Conservation (phyloP, 2,113 vertebrate species). For the Anhinga rufa region DNA sequence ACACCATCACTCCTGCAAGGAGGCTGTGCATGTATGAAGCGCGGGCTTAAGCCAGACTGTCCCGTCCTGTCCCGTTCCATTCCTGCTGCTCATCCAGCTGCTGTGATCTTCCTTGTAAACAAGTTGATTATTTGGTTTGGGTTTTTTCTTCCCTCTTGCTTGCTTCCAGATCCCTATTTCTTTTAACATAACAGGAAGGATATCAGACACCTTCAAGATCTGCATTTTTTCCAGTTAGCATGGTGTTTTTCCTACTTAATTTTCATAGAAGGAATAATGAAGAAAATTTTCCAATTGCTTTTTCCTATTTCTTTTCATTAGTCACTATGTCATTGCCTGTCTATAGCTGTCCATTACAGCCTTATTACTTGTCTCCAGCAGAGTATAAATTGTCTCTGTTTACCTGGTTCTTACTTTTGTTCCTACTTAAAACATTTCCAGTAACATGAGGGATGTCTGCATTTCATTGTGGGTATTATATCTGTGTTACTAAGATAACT, state of each 20-base stretch:
- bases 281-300: slow-evolving; percentile 38
- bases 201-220: slow-evolving; percentile 36
- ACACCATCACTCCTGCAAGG: background rate
- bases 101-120: slow-evolving; percentile 42
- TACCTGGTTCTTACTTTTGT: background rate
- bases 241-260: slow-evolving; percentile 41
- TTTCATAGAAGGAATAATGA: slow-evolving; percentile 49
- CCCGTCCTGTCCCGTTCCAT: background rate
- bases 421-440: background rate
- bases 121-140: slow-evolving; percentile 40
- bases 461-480: background rate
- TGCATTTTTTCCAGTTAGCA: slow-evolving; percentile 48
- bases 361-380: background rate
- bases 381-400: background rate
- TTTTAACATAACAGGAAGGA: slow-evolving; percentile 57
- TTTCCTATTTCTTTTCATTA: slow-evolving; percentile 46
- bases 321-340: slow-evolving; percentile 24
- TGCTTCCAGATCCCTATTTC: background rate
- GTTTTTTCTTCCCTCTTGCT: background rate
- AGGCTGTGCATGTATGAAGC: background rate
- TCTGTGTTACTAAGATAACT: background rate
- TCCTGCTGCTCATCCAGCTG: slow-evolving; percentile 34
- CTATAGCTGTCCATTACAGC: background rate
- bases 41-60: background rate
- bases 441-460: background rate